phyloP scores from a whole-genome alignment of 37 sponge, comb jelly and placozoan genomes.

The Petrosia ficiformis region DNA sequence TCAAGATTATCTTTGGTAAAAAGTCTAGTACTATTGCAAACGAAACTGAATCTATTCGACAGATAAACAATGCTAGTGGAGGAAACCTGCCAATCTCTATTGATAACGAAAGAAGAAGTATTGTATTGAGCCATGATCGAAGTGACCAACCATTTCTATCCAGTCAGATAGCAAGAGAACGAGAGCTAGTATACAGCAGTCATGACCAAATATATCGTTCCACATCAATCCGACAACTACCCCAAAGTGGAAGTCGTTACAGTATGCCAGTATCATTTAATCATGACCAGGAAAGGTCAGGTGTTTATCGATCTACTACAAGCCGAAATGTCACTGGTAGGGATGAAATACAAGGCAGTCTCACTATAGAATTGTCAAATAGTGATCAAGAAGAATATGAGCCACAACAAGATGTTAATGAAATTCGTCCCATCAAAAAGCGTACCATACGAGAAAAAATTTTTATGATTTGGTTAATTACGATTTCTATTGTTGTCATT shows the following conservation, averaged over 20 bases:
- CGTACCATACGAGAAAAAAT: conserved; percentile 40
- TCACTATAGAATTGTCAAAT: not conserved
- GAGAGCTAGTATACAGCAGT: not conserved
- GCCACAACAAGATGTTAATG: not conserved
- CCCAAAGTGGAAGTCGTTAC: not conserved
- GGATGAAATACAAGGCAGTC: not conserved
- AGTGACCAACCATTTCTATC: conserved; percentile 16
- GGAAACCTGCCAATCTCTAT: not conserved
- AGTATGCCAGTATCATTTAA: conserved; percentile 5
- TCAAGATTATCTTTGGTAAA: not conserved
- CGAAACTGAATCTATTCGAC: conserved; percentile 6
- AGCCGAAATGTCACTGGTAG: not conserved
- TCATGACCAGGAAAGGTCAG: no score
- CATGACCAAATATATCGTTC: conserved; percentile 5
- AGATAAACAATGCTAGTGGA: not conserved
- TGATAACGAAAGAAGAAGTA: not conserved
- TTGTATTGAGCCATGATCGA: conserved; percentile 35
- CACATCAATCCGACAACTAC: not conserved
- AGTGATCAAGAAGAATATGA: not conserved
- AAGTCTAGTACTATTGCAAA: not conserved
- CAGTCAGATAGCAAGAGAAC: conserved; percentile 28
- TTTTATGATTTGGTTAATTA: conserved; percentile 46
- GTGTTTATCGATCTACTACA: not conserved
- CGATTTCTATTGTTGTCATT: conserved; percentile 47
- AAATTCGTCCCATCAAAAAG: conserved; percentile 3